Conservation (phyloP, 2,113 vertebrate genomes). For the Callipepla squamata region DNA sequence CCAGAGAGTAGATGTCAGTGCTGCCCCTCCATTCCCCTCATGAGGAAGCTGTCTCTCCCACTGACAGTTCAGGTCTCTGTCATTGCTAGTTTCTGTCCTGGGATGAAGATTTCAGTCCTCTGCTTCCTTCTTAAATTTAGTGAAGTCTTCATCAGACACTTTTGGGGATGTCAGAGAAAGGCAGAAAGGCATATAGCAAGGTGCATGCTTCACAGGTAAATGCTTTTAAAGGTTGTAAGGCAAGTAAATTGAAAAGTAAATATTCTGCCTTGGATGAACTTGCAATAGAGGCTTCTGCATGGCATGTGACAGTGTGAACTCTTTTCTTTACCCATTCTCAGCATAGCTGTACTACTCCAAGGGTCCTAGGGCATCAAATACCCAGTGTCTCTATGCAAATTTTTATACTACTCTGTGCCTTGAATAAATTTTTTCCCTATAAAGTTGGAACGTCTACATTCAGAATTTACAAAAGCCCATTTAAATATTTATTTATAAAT, state of each 20-base stretch:
- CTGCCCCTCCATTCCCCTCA: not conserved
- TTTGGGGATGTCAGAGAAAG: not conserved
- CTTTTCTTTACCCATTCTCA: not conserved
- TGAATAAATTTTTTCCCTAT: not conserved
- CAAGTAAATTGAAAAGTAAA: slow-evolving; percentile 3
- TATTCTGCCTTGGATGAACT: slow-evolving; percentile 2
- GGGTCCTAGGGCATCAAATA: not conserved
- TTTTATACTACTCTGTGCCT: not conserved
- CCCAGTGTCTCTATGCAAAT: not conserved
- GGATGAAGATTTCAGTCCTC: not conserved
- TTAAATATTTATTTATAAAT: slow-evolving; percentile 35
- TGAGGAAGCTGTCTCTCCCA: not conserved
- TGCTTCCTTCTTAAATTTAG: not conserved
- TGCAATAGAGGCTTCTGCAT: not conserved
- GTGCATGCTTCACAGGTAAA: not conserved
- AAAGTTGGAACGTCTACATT: not conserved
- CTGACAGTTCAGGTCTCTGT: not conserved
- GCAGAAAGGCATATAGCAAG: not conserved
- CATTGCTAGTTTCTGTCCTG: not conserved
- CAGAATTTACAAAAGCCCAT: not conserved
- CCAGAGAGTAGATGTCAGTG: not conserved
- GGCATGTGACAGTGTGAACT: not conserved
- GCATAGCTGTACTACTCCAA: not conserved
- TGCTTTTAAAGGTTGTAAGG: not conserved
- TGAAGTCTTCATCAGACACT: not conserved